Base-by-base conservation (phyloP, 35 echinoderm and acorn worm genomes). In the Heliocidaris erythrogramma region DNA sequence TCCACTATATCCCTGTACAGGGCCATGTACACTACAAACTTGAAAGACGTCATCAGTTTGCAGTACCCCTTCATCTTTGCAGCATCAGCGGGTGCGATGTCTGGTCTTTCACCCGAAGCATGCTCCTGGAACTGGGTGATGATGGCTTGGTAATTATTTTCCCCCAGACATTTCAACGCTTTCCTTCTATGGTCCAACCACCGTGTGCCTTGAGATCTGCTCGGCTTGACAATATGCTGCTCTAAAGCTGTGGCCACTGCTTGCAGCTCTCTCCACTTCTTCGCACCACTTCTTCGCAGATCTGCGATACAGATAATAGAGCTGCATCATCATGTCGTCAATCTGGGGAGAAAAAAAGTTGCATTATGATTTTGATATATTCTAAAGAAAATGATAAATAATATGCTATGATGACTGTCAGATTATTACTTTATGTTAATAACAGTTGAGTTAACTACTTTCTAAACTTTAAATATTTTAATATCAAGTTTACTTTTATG, bases 111-210 rank as follows among this genome's bases (percentile, higher is more conserved):
- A 2, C 95, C 94, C 5, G 91, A 69, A 52, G 95, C 56, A 71
- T 94, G 42, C 85, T 97, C 97, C 30, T 97, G 60, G 29, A 96
- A 96, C 32, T 95, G 95, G 7, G 94, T 95, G 0, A 91, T 49
- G 18, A 97, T 48, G 35, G 59, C 60, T 30, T 94, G 92, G 65
- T 94, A 97, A 35, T 96, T 94, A n/a, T 17, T 96, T 31, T 18
- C n/a, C n/a, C n/a, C 84, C 48, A 97, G 31, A 5, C 93, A 94
- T 86, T 17, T 24, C 9, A 96, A 94, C 6, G 95, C 97, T 95
- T 95, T 96, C 32, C 97, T 85, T 7, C 97, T 30, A 94, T 97
- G 94, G 47, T 97, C 97, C 21, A 96, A 88, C 97, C 97, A 96
- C 3, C 95, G 89, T 9, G 97, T 98, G 13, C 95, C 97, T 86